Conservation (phyloP, 2,113 vertebrate genomes). For the Arenaria interpres region DNA sequence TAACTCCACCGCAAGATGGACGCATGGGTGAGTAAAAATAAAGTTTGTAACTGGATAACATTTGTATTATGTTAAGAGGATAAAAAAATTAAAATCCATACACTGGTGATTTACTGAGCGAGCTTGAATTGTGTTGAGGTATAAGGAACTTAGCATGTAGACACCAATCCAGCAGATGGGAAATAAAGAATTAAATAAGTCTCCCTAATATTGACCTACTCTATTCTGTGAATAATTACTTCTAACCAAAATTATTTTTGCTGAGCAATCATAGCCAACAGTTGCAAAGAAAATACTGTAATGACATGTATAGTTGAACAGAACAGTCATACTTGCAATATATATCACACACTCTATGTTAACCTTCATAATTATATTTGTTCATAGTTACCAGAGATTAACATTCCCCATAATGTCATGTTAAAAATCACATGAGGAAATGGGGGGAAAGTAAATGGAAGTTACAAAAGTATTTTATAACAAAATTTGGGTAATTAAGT, state of each 20-base stretch:
- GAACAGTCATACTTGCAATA: neutral
- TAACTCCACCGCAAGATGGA: constrained; percentile 80
- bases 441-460: neutral
- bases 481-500: neutral
- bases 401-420: neutral
- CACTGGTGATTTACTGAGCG: neutral
- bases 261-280: neutral
- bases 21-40: constrained; percentile 79
- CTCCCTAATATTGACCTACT: neutral
- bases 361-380: neutral
- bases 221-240: neutral
- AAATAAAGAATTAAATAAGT: neutral
- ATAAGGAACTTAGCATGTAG: neutral
- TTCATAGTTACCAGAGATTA: neutral
- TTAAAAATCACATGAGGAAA: neutral
- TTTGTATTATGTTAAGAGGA: neutral
- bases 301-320: neutral
- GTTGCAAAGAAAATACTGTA: neutral
- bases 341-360: neutral
- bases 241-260: neutral
- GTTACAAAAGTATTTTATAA: neutral
- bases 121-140: neutral
- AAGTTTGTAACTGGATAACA: neutral
- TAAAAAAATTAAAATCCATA: neutral
- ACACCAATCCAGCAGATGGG: neutral